phyloP scores from a whole-genome alignment of 2,888 invertebrate species.

The Spisula solida region DNA sequence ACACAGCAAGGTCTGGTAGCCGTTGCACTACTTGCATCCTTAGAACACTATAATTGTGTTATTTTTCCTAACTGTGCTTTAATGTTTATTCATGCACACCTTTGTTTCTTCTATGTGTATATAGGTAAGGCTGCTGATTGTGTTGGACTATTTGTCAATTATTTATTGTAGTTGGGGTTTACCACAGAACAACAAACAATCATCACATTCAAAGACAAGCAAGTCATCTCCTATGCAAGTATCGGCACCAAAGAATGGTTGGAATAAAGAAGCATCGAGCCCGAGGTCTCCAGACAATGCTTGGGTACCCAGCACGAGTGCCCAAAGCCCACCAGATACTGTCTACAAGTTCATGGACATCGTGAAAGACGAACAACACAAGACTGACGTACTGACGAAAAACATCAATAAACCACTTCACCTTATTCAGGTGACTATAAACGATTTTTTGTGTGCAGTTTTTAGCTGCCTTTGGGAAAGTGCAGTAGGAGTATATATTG shows the following conservation, averaged over 20 bases:
- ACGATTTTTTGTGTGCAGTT: too few species aligned
- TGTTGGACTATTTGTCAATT: background rate
- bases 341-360: constrained; percentile 89
- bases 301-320: constrained; percentile 67
- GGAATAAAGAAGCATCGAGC: constrained; percentile 50
- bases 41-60: too few species aligned
- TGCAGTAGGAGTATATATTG: too few species aligned
- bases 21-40: too few species aligned
- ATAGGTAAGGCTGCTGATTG: background rate
- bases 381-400: constrained; percentile 91
- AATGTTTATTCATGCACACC: too few species aligned
- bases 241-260: constrained; percentile 28
- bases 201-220: background rate
- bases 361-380: constrained; percentile 92
- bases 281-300: constrained; percentile 74
- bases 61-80: too few species aligned
- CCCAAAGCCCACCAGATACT: constrained; percentile 65
- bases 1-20: too few species aligned
- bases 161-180: constrained; percentile 78
- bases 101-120: too few species aligned
- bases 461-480: too few species aligned
- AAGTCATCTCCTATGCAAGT: constrained; percentile 21
- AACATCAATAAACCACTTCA: constrained; percentile 92
- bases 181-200: constrained; percentile 54
- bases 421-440: constrained; percentile 91